Percentiles rank a stretch among this genome's conserved stretches.
phyloP scores from a whole-genome alignment of 2,797 vertebrate species.

The Sebastes diaconus region DNA sequence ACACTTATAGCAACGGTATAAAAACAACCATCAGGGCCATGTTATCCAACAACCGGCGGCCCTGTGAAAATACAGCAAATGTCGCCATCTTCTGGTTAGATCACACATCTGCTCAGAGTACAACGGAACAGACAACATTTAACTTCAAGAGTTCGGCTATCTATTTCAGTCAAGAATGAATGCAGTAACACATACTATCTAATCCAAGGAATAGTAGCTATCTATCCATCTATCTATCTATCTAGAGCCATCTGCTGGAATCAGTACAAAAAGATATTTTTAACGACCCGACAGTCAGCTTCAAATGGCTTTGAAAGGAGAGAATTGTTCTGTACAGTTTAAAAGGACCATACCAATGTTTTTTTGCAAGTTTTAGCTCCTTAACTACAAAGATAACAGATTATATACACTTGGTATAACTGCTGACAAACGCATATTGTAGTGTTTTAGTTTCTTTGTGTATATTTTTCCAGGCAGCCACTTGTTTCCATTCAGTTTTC shows the following conservation, averaged over 20 bases:
- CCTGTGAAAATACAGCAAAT: constrained; percentile 53
- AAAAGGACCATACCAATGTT: constrained; percentile 53
- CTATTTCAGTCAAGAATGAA: constrained; percentile 58
- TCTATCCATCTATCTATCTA: constrained; percentile 30
- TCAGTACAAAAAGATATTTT: constrained; percentile 60
- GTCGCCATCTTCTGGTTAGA: constrained; percentile 64
- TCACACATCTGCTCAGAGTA: constrained; percentile 43
- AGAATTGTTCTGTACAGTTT: constrained; percentile 57
- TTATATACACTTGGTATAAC: neutral
- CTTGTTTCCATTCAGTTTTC: neutral
- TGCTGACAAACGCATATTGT: neutral
- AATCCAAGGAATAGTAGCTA: constrained; percentile 45
- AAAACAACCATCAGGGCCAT: constrained; percentile 46
- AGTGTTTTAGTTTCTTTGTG: neutral
- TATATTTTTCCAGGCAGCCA: neutral
- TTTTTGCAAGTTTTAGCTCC: constrained; percentile 31
- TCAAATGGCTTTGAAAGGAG: constrained; percentile 69
- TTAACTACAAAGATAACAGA: neutral
- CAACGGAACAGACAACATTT: constrained; percentile 57
- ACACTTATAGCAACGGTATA: constrained; percentile 63
- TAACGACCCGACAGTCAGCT: constrained; percentile 30
- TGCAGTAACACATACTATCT: constrained; percentile 60
- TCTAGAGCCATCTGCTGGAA: constrained; percentile 43
- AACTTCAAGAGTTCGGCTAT: constrained; percentile 47
- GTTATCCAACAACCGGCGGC: neutral